These are phyloP conservation scores for Larimichthys crocea DNA, from an alignment of 2,113 vertebrate species.

Conservation along the genomic window DNA sequence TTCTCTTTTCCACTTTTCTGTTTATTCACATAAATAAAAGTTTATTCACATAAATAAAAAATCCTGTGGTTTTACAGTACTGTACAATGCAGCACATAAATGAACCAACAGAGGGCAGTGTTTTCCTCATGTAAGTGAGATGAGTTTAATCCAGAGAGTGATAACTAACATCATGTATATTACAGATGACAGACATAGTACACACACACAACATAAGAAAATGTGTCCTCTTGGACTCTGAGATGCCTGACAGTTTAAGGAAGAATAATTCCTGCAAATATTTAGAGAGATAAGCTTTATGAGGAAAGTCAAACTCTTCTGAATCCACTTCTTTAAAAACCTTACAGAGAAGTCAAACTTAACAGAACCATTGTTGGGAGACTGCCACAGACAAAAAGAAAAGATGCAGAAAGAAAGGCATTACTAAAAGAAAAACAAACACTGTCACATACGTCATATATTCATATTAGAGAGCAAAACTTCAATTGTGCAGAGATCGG, in stretches of 20 bases:
- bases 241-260: neutral
- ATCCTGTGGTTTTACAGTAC: neutral
- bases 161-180: neutral
- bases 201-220: neutral
- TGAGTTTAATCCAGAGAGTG: neutral
- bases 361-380: constrained; percentile 1
- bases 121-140: neutral
- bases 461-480: neutral
- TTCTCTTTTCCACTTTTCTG: neutral
- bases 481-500: neutral
- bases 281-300: neutral
- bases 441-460: neutral
- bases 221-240: too few species aligned
- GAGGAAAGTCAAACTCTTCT: constrained; percentile 8
- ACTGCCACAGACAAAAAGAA: neutral
- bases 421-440: constrained; percentile 9
- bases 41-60: constrained; percentile 11
- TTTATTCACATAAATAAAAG: constrained; percentile 51
- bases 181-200: neutral
- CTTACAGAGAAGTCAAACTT: neutral
- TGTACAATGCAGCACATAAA: neutral
- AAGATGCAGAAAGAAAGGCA: constrained; percentile 25
- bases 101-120: constrained; percentile 34
- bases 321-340: constrained; percentile 37
- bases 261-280: neutral